phyloP scores from a whole-genome alignment of 2,888 invertebrate genomes.

The Chaetoderma sp. region DNA sequence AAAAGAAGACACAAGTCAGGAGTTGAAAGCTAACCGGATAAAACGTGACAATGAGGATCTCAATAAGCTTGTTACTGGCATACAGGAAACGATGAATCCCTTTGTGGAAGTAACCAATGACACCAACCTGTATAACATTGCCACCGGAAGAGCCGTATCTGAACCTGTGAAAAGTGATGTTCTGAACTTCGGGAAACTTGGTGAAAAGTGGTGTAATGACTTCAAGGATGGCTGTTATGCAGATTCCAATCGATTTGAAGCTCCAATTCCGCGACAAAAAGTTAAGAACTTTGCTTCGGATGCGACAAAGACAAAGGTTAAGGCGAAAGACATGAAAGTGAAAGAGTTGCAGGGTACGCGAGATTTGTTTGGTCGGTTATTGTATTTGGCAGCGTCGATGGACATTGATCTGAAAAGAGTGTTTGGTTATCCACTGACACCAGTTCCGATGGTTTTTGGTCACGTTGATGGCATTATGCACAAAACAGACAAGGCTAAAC shows the following conservation, averaged over 20 bases:
- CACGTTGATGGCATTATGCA: constrained; percentile 20
- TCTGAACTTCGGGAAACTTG: too few species aligned
- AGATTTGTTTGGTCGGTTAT: constrained; percentile 29
- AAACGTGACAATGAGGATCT: constrained; percentile 8
- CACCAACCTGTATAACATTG: not conserved
- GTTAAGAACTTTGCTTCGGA: too few species aligned
- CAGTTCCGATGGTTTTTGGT: constrained; percentile 23
- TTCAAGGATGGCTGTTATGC: too few species aligned
- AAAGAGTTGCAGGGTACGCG: constrained; percentile 13
- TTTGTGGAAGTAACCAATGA: not conserved
- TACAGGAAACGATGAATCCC: constrained; percentile 7
- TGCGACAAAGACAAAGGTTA: too few species aligned
- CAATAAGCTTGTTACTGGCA: not conserved
- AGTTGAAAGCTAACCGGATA: constrained; percentile 2
- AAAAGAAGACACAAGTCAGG: constrained; percentile 11
- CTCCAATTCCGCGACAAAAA: too few species aligned
- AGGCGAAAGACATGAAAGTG: not conserved
- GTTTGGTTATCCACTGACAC: constrained; percentile 19
- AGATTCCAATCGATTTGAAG: too few species aligned
- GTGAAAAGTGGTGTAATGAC: too few species aligned
- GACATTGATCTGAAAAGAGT: constrained; percentile 25
- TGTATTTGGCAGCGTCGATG: constrained; percentile 6
- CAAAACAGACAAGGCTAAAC: constrained; percentile 25
- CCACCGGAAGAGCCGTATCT: not conserved
- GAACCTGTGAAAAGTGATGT: too few species aligned